A percentile compares a stretch with the other conserved stretches of the same genome.
phyloP scores from a whole-genome alignment of 92 coral and sea anemone genomes.

The Bergia sp. region DNA sequence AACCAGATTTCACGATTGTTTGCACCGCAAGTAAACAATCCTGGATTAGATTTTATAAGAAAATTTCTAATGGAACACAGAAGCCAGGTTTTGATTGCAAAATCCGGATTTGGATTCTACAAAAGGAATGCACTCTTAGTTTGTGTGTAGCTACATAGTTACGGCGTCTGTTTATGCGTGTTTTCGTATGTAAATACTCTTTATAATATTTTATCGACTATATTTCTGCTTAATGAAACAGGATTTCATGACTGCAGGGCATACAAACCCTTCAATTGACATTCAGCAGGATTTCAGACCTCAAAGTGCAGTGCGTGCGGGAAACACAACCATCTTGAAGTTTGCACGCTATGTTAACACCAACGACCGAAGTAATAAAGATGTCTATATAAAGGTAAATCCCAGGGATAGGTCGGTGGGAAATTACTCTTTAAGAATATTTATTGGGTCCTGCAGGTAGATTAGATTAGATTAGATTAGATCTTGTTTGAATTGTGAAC shows the following conservation, averaged over 20 bases:
- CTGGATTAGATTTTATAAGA: no score
- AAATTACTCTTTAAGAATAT: background rate
- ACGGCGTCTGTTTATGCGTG: background rate
- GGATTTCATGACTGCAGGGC: constrained; percentile 30
- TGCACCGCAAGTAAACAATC: no score
- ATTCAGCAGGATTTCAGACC: constrained; percentile 18
- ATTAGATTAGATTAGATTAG: no score
- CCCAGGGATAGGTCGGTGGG: background rate
- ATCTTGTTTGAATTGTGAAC: no score
- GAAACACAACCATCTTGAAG: constrained; percentile 14
- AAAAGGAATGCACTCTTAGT: no score
- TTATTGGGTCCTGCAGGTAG: no score
- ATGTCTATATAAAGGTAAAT: constrained; percentile 15
- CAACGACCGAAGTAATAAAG: background rate
- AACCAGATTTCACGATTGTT: no score
- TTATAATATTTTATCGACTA: background rate
- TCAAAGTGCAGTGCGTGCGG: background rate
- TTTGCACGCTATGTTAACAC: constrained; percentile 30
- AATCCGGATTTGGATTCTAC: no score
- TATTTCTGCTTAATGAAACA: background rate
- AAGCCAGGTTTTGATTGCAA: no score
- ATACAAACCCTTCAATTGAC: background rate
- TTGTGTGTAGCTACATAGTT: no score
- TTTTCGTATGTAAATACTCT: background rate
- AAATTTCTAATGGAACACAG: no score